Base-by-base conservation (phyloP, 2,888 invertebrate genomes). In the Rapana venosa region DNA sequence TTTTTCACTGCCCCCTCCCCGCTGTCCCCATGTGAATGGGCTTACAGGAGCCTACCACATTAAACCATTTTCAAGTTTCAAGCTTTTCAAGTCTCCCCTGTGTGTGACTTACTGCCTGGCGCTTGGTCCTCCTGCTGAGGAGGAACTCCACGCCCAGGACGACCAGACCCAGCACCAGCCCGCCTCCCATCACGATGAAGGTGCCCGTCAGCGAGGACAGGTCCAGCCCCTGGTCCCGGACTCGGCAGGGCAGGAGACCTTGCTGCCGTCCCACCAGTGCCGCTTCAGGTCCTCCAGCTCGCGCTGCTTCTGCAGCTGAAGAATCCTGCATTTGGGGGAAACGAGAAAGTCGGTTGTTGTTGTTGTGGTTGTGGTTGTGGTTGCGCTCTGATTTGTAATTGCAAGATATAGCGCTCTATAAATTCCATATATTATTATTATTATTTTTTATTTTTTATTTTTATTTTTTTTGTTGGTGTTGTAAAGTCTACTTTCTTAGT, bases 101-200 rank as follows among this genome's bases (percentile, higher is more conserved):
- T 22, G 61, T 13, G 6, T 35, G 17, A 85, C 87, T 87, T 15
- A 74, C 87, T 56, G 22, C 0, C 47, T 47, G 26, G 5, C 1
- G n/a, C 22, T 1, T 74, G 35, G 13, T 81, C 30, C 61, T n/a
- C n/a, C 81, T 47, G 61, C 61, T 79, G 88, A 90, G 17, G 20
- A 92, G 58, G 58, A 90, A 87, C 87, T 93, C 93, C 70, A 93
- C 47, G 6, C 97, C 97, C 32, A 98, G 96, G 0, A 98, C 98
- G 0, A 93, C 30, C 2, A 93, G 83, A 22, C 92, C 93, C 61
- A 90, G 91, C 20, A 87, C 91, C 32, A 93, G 85, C 0, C 94
- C 94, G 15, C 91, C 91, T 17, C 91, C 93, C 89, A 93, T 92
- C 74, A 93, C 92, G 61, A 94, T 92, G 90, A 93, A 94, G 70